Evolutionary conservation across 2,888 invertebrate genomes (phyloP).

Genomic region (Cephus nigrinus): DNA sequence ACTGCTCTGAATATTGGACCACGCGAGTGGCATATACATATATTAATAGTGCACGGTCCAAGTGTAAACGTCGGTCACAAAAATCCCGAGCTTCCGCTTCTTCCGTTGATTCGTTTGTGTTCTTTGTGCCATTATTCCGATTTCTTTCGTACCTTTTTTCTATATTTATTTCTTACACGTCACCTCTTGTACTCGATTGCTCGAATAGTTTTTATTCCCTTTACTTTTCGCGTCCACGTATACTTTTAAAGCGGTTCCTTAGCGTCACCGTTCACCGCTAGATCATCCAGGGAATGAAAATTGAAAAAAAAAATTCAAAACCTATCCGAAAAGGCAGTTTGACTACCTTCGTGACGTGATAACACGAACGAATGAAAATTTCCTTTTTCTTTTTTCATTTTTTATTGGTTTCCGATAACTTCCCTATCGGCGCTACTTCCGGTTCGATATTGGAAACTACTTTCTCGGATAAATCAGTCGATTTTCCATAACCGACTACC

Average conservation of each 20-base stretch:
- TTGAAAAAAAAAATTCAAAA: not conserved
- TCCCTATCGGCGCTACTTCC: not conserved
- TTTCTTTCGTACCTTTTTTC: not conserved
- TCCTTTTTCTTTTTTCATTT: slow-evolving; percentile 24
- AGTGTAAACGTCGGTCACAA: slow-evolving; percentile 25
- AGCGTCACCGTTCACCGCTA: not conserved
- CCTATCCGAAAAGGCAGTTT: slow-evolving; percentile 5
- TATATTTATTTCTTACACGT: not conserved
- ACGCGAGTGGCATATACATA: slow-evolving; percentile 33
- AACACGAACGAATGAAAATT: not conserved
- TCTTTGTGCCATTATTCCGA: slow-evolving; percentile 11
- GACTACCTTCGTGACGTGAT: not conserved
- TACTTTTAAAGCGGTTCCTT: not conserved
- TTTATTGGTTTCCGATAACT: slow-evolving; percentile 19
- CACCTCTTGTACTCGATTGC: not conserved
- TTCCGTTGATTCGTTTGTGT: slow-evolving; percentile 28
- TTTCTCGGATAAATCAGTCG: slow-evolving; percentile 2
- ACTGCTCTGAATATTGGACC: slow-evolving; percentile 15
- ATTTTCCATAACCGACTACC: not conserved
- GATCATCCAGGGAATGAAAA: not conserved
- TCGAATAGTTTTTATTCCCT: not conserved
- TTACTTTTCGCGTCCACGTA: not conserved
- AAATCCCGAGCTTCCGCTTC: slow-evolving; percentile 41
- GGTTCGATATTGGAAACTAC: not conserved
- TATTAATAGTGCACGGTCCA: slow-evolving; percentile 34